A percentile compares a stretch with the other conserved stretches of the same genome.
Conservation (phyloP, 2,797 vertebrate species). For the Synaphobranchus kaupii region DNA sequence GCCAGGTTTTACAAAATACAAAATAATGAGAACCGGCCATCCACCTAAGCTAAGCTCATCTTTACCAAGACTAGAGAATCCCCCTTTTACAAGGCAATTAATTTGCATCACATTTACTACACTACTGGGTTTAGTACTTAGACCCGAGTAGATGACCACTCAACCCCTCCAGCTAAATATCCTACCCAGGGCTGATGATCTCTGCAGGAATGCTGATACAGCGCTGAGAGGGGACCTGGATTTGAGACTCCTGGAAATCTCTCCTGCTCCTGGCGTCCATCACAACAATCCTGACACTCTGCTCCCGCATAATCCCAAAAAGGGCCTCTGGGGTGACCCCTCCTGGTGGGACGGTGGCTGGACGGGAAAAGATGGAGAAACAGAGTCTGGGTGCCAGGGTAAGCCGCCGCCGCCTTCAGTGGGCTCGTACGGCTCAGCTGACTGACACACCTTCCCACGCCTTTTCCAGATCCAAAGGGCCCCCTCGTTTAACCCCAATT, state of each 20-base stretch:
- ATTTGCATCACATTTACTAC: background rate
- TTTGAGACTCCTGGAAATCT: conserved; percentile 89
- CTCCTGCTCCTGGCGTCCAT: conserved; percentile 86
- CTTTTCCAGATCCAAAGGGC: background rate
- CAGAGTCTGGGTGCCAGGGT: background rate
- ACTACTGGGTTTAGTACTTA: background rate
- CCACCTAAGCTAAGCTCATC: background rate
- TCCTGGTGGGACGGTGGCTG: conserved; percentile 65
- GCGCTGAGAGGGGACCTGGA: conserved; percentile 75
- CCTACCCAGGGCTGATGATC: conserved; percentile 88
- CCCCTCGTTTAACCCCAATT: background rate
- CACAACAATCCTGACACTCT: conserved; percentile 80
- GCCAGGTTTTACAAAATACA: background rate
- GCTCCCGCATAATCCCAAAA: conserved; percentile 88
- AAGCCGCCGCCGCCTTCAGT: background rate
- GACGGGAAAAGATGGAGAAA: background rate
- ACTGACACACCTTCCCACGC: background rate
- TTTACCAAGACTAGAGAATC: background rate
- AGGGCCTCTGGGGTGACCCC: conserved; percentile 86
- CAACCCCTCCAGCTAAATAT: background rate
- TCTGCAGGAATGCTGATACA: conserved; percentile 90
- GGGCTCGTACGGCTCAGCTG: background rate
- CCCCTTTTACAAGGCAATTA: background rate
- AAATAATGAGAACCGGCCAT: background rate
- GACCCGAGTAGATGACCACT: background rate